Base-by-base conservation (phyloP, 2,113 vertebrate genomes). In the Anhinga rufa region DNA sequence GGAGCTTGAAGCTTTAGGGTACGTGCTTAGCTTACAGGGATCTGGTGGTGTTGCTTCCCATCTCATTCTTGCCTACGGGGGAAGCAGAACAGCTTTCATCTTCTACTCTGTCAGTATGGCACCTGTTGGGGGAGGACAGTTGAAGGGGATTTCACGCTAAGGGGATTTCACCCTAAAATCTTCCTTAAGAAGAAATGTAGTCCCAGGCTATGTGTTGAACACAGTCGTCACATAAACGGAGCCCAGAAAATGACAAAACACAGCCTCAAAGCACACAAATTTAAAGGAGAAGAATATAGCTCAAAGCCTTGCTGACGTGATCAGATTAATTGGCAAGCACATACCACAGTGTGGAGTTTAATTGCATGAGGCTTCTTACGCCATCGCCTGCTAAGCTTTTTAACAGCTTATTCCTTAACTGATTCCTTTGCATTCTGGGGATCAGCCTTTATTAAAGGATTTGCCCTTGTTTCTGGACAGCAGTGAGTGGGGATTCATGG, bases 361-460 rank as follows among this genome's bases (percentile, higher is more conserved):
- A 96, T 96, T 97, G 84, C 70, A 74, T 80, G 78, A 95, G 87
- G 82, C 89, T 93, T 86, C 92, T 96, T 89, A 83, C 88, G 84
- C 93, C 91, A 88, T 91, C 1, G 8, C 82, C 66, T 82, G 86
- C 84, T 97, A 92, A 97, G 95, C 96, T 83, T 95, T 96, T 95
- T 95, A 97, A 91, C 92, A 94, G 95, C 87, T 97, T 95, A 95
- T 91, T 91, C 86, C 85, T 94, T 58, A 82, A 92, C 91, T 89
- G 91, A 95, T 95, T 61, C 87, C 42, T 80, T 66, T 95, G 84
- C 96, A 83, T 95, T 93, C 64, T 80, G 78, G 76, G 38, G 74
- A 96, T 92, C 86, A 88, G 92, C 55, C 72, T 86, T 78, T 79
- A 3, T 77, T 91, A 92, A 92, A 82, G 89, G 89, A 91, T 96